These are phyloP conservation scores for Lota lota DNA, from an alignment of 2,113 vertebrate species.

Conservation along the genomic window DNA sequence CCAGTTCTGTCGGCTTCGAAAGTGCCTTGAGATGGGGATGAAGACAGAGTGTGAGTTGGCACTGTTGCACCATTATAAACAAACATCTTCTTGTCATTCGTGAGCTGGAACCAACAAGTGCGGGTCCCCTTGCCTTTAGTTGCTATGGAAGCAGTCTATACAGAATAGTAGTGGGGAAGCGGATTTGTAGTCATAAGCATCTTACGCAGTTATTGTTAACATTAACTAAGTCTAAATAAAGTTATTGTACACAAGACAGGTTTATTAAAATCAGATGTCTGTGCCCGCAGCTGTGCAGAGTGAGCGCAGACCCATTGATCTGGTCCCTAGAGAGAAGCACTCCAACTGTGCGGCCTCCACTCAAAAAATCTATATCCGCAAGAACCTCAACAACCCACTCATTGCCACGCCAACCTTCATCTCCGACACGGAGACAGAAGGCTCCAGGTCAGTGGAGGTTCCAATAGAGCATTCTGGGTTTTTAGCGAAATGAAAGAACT, in stretches of 20 bases:
- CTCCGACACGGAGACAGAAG: constrained; percentile 84
- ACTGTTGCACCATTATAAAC: not conserved
- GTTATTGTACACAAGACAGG: not conserved
- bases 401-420: constrained; percentile 97
- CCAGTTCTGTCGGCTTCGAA: constrained; percentile 94
- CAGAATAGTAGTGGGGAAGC: too few species aligned
- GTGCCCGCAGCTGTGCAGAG: constrained; percentile 89
- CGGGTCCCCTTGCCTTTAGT: too few species aligned
- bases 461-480: too few species aligned
- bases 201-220: too few species aligned
- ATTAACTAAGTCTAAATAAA: too few species aligned
- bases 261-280: constrained; percentile 11
- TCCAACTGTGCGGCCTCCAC: constrained; percentile 96
- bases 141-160: too few species aligned
- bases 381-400: constrained; percentile 91
- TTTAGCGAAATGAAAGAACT: too few species aligned
- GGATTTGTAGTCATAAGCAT: too few species aligned
- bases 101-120: too few species aligned
- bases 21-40: constrained; percentile 99
- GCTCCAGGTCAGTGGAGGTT: constrained; percentile 76
- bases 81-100: not conserved
- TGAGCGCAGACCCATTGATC: constrained; percentile 94
- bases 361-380: constrained; percentile 97
- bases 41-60: constrained; percentile 96
- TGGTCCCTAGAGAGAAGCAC: constrained; percentile 89